phyloP scores from a whole-genome alignment of 1,140 invertebrate genomes.

The Battus philenor region DNA sequence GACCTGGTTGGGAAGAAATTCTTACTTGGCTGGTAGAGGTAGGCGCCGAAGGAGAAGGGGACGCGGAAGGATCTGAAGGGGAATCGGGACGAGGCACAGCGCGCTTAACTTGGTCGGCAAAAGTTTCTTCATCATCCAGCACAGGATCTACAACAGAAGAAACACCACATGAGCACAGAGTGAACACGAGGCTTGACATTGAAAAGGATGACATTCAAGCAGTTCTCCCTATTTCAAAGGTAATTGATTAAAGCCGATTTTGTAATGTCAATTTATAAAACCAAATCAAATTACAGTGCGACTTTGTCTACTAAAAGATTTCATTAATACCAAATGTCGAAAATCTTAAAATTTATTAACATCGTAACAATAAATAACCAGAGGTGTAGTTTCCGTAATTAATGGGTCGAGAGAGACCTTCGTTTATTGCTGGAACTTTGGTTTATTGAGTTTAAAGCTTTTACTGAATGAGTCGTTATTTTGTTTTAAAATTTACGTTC shows the following conservation, averaged over 20 bases:
- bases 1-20: constrained; percentile 84
- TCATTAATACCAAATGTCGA: constrained; percentile 27
- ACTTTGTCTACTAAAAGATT: not conserved
- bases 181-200: constrained; percentile 90
- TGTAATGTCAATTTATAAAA: not conserved
- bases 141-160: constrained; percentile 58
- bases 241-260: constrained; percentile 56
- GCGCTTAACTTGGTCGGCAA: constrained; percentile 60
- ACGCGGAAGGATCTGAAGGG: constrained; percentile 80
- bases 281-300: not conserved
- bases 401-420: constrained; percentile 34
- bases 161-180: constrained; percentile 77
- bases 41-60: constrained; percentile 85
- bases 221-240: constrained; percentile 95
- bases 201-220: constrained; percentile 96
- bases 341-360: constrained; percentile 53
- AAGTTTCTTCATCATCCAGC: constrained; percentile 46
- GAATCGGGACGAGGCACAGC: constrained; percentile 74
- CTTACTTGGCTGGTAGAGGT: constrained; percentile 94
- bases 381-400: constrained; percentile 45
- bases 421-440: constrained; percentile 53
- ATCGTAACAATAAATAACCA: constrained; percentile 43
- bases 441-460: constrained; percentile 42
- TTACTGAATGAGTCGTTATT: constrained; percentile 13
- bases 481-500: too few relatives aligned